phyloP scores from a whole-genome alignment of 2,797 vertebrate species.

The Myripristis murdjan region DNA sequence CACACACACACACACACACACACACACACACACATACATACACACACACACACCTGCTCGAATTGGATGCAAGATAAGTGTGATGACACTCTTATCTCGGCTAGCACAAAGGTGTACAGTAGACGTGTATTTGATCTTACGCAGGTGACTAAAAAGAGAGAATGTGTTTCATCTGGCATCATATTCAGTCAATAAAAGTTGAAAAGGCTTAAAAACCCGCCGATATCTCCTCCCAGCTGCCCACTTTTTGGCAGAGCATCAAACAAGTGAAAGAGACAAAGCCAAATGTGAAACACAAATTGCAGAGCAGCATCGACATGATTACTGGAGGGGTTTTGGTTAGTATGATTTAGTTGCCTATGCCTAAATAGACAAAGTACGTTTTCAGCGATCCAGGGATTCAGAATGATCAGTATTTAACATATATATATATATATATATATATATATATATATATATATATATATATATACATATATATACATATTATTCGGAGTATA shows the following conservation, averaged over 20 bases:
- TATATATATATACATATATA: too few relatives aligned
- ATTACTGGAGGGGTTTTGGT: constrained; percentile 38
- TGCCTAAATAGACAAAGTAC: constrained; percentile 70
- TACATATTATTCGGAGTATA: constrained; percentile 84
- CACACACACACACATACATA: not conserved
- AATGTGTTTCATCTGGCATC: constrained; percentile 30
- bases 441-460: constrained; percentile 65
- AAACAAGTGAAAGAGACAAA: constrained; percentile 67
- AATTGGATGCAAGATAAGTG: constrained; percentile 4
- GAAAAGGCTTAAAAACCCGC: constrained; percentile 42
- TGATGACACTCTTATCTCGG: constrained; percentile 15
- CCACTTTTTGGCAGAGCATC: constrained; percentile 72
- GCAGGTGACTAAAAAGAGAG: constrained; percentile 17
- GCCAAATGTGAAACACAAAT: constrained; percentile 74
- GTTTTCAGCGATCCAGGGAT: constrained; percentile 85
- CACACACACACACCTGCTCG: constrained; percentile 2
- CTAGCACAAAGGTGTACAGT: constrained; percentile 18
- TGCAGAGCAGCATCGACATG: constrained; percentile 45
- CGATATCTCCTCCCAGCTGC: constrained; percentile 78
- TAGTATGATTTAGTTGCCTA: constrained; percentile 64
- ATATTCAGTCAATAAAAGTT: constrained; percentile 5
- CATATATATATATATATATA: constrained; percentile 82
- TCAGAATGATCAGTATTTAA: constrained; percentile 88
- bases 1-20: too few relatives aligned
- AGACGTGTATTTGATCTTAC: constrained; percentile 24